Evolutionary conservation across 2,888 invertebrate species (phyloP), one percentile per base, ranked within the genome.

Genomic region (Drosophila leonis): DNA sequence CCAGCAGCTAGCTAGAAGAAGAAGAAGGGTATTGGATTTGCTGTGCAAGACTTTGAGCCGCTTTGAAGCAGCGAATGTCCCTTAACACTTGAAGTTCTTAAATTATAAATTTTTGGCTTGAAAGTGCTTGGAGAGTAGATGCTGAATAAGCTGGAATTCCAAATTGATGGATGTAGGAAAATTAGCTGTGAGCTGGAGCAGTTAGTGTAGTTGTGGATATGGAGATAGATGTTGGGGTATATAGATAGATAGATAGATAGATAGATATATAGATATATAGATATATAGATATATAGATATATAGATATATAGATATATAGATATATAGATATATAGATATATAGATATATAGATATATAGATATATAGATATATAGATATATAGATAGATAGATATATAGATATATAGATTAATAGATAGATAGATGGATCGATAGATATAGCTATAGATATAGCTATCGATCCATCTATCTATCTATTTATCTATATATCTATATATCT

Each of bases 41-140:
- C 20, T 15, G 1, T 4, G 24, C 20, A 6, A 29, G 48, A 48
- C 29, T 10, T 2, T 33, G 24, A 9, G 20, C 29, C 57, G 49
- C 67, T 69, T 55, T 54, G 56, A 62, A 51, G 31, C 44, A 20
- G 27, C 48, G 13, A 46, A 35, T 37, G 49, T 64, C 63, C 61
- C 65, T 65, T 39, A 65, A 27, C 8, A 31, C 51, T 51, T 51
- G 5, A n/a, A 48, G 59, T 71, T 24, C 24, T 24, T 60, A 29
- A 72, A 65, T 70, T 70, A 61, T 52, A 41, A 72, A 65, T 65
- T 24, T 24, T 39, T 18, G 27, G 15, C 31, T 63, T 39, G 24
- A 37, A 70, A 71, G 66, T 59, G 66, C 57, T 46, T 15, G 13
- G 13, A 7, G 61, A 61, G 44, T 61, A 10, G 27, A 29, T 10